A percentile compares a stretch with the other conserved stretches of the same genome.
Evolutionary conservation across 2,113 vertebrate genomes (phyloP).

Genomic region (Hymenochirus boettgeri): DNA sequence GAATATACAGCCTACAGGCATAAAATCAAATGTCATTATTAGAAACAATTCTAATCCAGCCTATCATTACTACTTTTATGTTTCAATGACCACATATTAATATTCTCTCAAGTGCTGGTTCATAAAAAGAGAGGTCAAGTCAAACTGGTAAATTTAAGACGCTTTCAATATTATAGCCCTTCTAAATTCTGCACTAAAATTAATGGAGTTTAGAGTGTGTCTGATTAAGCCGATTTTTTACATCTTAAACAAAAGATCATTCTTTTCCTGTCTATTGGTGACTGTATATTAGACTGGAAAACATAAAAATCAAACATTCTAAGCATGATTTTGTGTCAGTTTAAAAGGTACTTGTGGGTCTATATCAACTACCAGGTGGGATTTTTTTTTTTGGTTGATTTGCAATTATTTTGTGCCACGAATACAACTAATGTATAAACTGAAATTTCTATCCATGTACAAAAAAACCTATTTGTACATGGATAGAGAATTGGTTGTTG

Average conservation of each 20-base stretch:
- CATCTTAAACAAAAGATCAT: constrained; percentile 7
- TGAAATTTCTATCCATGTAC: too few relatives aligned
- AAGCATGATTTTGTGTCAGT: too few relatives aligned
- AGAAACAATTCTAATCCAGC: constrained; percentile 17
- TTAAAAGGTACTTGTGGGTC: too few relatives aligned
- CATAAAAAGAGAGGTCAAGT: constrained; percentile 36
- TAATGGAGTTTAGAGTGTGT: constrained; percentile 41
- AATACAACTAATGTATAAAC: too few relatives aligned
- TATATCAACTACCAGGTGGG: too few relatives aligned
- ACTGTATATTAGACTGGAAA: neutral
- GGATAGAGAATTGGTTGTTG: too few relatives aligned
- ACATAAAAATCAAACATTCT: too few relatives aligned
- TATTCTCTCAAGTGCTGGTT: constrained; percentile 17
- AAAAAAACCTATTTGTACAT: too few relatives aligned
- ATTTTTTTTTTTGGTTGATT: too few relatives aligned
- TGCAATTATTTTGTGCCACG: too few relatives aligned
- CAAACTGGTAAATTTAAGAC: constrained; percentile 29
- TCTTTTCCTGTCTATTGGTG: neutral
- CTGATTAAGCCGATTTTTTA: constrained; percentile 31
- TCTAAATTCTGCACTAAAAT: constrained; percentile 39
- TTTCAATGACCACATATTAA: constrained; percentile 31
- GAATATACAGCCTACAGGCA: constrained; percentile 14
- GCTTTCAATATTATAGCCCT: constrained; percentile 38
- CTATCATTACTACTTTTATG: constrained; percentile 23
- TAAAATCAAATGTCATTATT: constrained; percentile 10